Conservation (phyloP, 1,140 invertebrate species). For the Solen grandis region DNA sequence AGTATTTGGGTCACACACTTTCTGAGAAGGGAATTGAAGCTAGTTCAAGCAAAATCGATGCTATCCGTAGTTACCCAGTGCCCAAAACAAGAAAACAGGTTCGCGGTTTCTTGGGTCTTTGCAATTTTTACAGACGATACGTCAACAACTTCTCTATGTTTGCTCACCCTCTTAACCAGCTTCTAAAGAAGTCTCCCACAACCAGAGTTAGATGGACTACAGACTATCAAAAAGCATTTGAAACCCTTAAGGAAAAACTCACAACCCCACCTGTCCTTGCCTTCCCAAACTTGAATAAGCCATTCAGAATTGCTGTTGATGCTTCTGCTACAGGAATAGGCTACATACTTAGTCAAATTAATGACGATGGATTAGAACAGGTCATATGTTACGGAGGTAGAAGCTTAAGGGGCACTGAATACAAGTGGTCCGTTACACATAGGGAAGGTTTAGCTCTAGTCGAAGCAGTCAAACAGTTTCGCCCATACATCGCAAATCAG, state of each 20-base stretch:
- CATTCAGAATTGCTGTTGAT: constrained; percentile 65
- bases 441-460: constrained; percentile 46
- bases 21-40: constrained; percentile 51
- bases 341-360: constrained; percentile 69
- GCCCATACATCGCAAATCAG: constrained; percentile 36
- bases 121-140: constrained; percentile 77
- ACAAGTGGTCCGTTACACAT: constrained; percentile 57
- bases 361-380: constrained; percentile 67
- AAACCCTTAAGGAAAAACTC: constrained; percentile 60
- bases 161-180: constrained; percentile 72
- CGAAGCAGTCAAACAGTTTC: constrained; percentile 41
- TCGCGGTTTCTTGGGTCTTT: constrained; percentile 80
- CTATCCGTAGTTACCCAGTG: constrained; percentile 40
- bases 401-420: constrained; percentile 78
- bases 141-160: constrained; percentile 72
- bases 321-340: constrained; percentile 63
- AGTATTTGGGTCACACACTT: constrained; percentile 57
- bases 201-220: constrained; percentile 55
- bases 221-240: constrained; percentile 63
- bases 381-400: constrained; percentile 81
- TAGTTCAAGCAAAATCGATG: constrained; percentile 9
- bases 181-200: constrained; percentile 39
- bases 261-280: constrained; percentile 57
- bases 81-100: constrained; percentile 74
- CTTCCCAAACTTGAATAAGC: constrained; percentile 59